These are phyloP conservation scores for Acrobasis repandana DNA, from an alignment of 2,888 invertebrate genomes.

Conservation along the genomic window DNA sequence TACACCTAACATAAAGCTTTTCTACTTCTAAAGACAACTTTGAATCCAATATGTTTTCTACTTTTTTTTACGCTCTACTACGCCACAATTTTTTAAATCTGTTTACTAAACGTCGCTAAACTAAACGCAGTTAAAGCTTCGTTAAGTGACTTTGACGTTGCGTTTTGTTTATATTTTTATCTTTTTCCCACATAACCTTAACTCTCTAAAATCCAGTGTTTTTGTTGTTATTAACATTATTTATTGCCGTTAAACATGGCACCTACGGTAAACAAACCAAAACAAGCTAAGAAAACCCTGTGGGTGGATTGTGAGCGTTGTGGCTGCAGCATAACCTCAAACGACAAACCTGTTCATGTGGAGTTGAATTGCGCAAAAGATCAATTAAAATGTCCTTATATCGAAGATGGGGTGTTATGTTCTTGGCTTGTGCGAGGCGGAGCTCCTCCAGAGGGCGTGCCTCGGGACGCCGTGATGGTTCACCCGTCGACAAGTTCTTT, in stretches of 20 bases:
- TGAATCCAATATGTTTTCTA: no score
- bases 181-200: background rate
- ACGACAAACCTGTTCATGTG: conserved; percentile 82
- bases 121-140: background rate
- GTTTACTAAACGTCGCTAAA: background rate
- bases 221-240: background rate
- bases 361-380: conserved; percentile 77
- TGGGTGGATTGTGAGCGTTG: conserved; percentile 87
- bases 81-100: no score
- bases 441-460: conserved; percentile 60
- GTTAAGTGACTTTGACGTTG: background rate
- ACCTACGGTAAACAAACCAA: conserved; percentile 52
- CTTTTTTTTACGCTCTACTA: no score
- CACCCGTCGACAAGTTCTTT: conserved; percentile 68
- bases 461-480: conserved; percentile 65
- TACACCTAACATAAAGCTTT: no score
- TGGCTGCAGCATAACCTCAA: conserved; percentile 77
- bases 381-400: conserved; percentile 71
- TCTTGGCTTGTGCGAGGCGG: conserved; percentile 69
- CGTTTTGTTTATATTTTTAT: conserved; percentile 5
- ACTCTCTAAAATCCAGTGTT: background rate
- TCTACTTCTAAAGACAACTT: no score
- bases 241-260: background rate
- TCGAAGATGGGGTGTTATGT: conserved; percentile 55
- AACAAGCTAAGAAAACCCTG: conserved; percentile 76